Evolutionary conservation across 2,888 invertebrate genomes (phyloP), one percentile per base, ranked within the genome.

Genomic region (Idaea aversata): DNA sequence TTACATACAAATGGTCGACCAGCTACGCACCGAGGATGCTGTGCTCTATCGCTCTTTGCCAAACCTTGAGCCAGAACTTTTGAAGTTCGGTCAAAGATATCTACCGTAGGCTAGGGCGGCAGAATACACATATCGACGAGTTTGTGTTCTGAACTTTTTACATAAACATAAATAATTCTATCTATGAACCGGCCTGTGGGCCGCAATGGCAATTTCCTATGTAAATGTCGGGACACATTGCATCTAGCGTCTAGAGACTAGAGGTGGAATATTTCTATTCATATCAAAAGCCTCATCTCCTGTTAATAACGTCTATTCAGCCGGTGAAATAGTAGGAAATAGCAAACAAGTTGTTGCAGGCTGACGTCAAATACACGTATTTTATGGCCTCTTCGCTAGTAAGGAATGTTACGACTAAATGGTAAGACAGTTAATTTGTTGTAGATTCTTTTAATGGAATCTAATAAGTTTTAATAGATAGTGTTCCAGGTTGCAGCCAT

Each of bases 281-380:
- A 77, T 75, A 79, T 79, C 77, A 82, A 82, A 80, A 79, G 76
- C 75, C 74, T 76, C 77, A 76, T 79, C 77, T 79, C 69, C 74
- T 73, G 74, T 77, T 79, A 79, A 77, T 79, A 77, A 72, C 75
- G 76, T 72, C 75, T 75, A 82, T 80, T 80, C 79, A 81, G 71
- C 71, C 66, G 63, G 63, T 71, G 73, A 65, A 67, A 72, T 72
- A 70, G 70, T 71, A 77, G 74, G 76, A 76, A 78, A 74, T 72
- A 69, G 79, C 74, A 77, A 77, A 77, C 75, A 75, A 75, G 71
- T 75, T 74, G 70, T 76, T 72, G 63, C 71, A 67, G 47, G 15
- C 70, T 67, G 68, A 64, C 68, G 62, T 72, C 64, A 64, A 66
- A 67, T 64, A 67, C 65, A 69, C 67, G 74, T 63, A 72, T 74